These are phyloP conservation scores for Bombus sylvicola DNA, from an alignment of 1,140 invertebrate genomes.

Conservation along the genomic window DNA sequence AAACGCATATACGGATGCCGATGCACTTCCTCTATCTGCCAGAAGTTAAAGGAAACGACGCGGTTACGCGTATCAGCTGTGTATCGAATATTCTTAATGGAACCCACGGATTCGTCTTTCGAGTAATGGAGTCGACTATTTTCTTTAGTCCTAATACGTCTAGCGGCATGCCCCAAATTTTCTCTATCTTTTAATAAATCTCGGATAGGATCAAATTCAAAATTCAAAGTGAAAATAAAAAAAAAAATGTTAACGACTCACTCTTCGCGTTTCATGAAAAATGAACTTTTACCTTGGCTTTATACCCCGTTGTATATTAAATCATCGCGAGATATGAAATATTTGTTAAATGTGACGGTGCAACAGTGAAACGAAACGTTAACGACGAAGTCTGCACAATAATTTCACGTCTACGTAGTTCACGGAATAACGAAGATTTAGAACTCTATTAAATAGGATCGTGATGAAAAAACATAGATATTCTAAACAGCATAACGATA, in stretches of 20 bases:
- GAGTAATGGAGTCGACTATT: neutral
- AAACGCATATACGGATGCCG: constrained; percentile 28
- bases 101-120: neutral
- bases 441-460: accelerated
- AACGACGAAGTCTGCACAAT: neutral
- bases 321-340: too few relatives aligned
- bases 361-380: neutral
- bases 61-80: neutral
- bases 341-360: too few relatives aligned
- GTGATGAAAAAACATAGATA: neutral
- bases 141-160: neutral
- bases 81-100: constrained; percentile 54
- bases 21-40: constrained; percentile 54
- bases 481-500: neutral
- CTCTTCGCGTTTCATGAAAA: too few relatives aligned
- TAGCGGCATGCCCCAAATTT: neutral
- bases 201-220: too few relatives aligned
- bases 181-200: neutral
- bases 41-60: constrained; percentile 33
- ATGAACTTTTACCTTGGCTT: too few relatives aligned
- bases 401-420: neutral
- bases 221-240: too few relatives aligned
- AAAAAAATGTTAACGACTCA: too few relatives aligned
- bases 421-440: neutral
- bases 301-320: too few relatives aligned